Percentiles rank a stretch among this genome's conserved stretches.
phyloP scores from a whole-genome alignment of 2,113 vertebrate species.

The Gavia stellata region DNA sequence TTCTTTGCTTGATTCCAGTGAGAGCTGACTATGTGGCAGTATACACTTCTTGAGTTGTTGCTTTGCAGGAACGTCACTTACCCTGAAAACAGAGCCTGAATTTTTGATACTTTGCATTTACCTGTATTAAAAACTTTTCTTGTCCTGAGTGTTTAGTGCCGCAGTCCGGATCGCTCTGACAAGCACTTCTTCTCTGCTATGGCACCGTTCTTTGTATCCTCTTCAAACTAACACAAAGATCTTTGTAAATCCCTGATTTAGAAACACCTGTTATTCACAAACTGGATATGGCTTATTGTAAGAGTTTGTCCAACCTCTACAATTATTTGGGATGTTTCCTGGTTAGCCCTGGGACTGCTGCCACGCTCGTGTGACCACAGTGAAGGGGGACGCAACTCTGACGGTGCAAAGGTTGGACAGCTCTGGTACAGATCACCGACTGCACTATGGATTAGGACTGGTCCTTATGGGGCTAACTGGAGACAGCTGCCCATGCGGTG shows the following conservation, averaged over 20 bases:
- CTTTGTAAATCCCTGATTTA: too few relatives aligned
- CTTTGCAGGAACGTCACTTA: background rate
- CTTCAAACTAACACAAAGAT: background rate
- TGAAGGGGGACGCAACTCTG: too few relatives aligned
- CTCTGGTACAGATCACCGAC: rapidly evolving
- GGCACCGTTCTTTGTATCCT: background rate
- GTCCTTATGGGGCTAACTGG: background rate
- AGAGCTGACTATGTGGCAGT: too few relatives aligned
- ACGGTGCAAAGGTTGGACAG: background rate
- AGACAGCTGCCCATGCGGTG: rapidly evolving
- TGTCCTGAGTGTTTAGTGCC: background rate
- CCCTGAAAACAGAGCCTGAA: background rate
- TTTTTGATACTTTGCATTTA: background rate
- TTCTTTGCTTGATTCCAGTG: background rate
- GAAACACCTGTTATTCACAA: too few relatives aligned
- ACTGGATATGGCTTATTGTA: background rate
- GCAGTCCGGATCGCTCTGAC: rapidly evolving
- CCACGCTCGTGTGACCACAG: rapidly evolving
- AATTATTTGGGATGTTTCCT: background rate
- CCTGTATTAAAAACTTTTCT: too few relatives aligned
- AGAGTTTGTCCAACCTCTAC: background rate
- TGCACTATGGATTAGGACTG: rapidly evolving
- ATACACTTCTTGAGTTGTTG: too few relatives aligned
- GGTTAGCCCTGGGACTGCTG: background rate
- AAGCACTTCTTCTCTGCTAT: background rate